phyloP scores from a whole-genome alignment of 2,888 invertebrate genomes.

The Leucozona laternaria region DNA sequence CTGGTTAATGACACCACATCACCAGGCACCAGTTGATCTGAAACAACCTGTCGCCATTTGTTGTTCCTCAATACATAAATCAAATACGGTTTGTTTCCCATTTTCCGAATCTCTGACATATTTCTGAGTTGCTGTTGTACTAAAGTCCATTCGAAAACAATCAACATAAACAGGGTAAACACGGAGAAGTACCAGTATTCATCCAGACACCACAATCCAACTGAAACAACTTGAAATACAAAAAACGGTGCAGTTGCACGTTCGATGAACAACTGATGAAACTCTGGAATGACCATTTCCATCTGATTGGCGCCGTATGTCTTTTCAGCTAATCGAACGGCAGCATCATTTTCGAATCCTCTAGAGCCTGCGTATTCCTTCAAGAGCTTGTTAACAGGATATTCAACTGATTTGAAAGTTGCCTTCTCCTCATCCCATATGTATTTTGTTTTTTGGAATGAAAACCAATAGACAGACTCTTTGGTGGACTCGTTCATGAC shows the following conservation, averaged over 20 bases:
- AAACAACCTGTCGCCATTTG: slow-evolving; percentile 93
- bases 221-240: slow-evolving; percentile 99
- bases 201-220: slow-evolving; percentile 99
- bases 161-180: slow-evolving; percentile 97
- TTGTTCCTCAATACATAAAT: slow-evolving; percentile 95
- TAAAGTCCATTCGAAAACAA: slow-evolving; percentile 98
- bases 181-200: slow-evolving; percentile 99
- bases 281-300: slow-evolving; percentile 97
- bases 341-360: slow-evolving; percentile 93
- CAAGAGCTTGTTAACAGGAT: slow-evolving; percentile 90
- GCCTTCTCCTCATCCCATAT: slow-evolving; percentile 93
- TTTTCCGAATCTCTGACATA: slow-evolving; percentile 99
- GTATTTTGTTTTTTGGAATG: slow-evolving; percentile 99
- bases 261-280: slow-evolving; percentile 97
- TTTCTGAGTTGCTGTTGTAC: slow-evolving; percentile 99
- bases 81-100: slow-evolving; percentile 98
- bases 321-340: slow-evolving; percentile 89
- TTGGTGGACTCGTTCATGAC: slow-evolving; percentile 86
- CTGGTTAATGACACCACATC: slow-evolving; percentile 97
- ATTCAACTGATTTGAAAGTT: slow-evolving; percentile 91
- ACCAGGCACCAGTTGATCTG: slow-evolving; percentile 96
- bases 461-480: slow-evolving; percentile 89
- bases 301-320: slow-evolving; percentile 95
- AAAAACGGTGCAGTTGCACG: slow-evolving; percentile 99
- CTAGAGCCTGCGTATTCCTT: slow-evolving; percentile 92